Evolutionary conservation across 2,113 vertebrate species (phyloP).

Genomic region (Amazona vittata): DNA sequence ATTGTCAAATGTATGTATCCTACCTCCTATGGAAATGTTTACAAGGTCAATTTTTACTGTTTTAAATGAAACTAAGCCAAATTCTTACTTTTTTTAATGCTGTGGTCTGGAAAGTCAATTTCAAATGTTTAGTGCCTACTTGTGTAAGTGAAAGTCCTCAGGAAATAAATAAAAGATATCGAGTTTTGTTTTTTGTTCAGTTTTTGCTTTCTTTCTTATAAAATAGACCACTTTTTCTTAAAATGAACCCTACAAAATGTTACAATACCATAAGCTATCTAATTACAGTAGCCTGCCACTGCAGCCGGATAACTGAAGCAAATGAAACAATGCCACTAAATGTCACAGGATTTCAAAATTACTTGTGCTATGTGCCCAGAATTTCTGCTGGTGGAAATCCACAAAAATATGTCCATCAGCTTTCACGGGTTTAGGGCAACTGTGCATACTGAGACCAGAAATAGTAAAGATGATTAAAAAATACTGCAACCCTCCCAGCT

Average conservation of each 20-base stretch:
- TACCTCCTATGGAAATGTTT: slow-evolving; percentile 87
- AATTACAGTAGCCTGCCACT: neutral
- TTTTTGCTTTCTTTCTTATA: neutral
- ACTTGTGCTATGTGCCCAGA: neutral
- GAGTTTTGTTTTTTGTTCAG: neutral
- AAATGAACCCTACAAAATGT: neutral
- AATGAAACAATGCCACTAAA: neutral
- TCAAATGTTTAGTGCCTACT: slow-evolving; percentile 47
- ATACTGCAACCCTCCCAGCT: neutral
- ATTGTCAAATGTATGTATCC: slow-evolving; percentile 75
- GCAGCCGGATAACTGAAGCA: neutral
- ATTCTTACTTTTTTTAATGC: slow-evolving; percentile 56
- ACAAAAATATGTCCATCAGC: neutral
- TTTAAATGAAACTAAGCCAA: slow-evolving; percentile 64
- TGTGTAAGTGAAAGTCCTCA: slow-evolving; percentile 39
- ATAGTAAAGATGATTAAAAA: neutral
- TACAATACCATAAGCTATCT: neutral
- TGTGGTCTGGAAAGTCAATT: slow-evolving; percentile 55
- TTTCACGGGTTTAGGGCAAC: neutral
- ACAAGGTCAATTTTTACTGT: slow-evolving; percentile 73
- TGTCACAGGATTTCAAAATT: neutral
- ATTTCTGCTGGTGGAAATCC: neutral
- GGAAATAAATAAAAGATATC: slow-evolving; percentile 37
- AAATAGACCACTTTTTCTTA: neutral
- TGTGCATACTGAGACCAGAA: neutral